Conservation (phyloP, 1,140 invertebrate genomes). For the Drosophila baimaii region DNA sequence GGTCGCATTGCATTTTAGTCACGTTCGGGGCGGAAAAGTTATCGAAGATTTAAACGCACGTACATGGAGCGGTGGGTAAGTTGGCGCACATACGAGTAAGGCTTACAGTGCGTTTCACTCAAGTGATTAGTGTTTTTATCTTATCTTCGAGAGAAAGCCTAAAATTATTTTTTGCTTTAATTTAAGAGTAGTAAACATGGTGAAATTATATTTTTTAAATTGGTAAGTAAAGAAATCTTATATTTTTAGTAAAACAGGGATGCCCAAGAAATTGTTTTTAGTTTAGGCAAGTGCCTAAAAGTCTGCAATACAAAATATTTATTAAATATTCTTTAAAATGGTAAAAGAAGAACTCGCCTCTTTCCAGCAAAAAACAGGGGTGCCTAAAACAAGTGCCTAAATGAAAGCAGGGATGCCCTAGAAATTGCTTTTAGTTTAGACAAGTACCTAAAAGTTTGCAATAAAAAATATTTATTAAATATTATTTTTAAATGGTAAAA, state of each 20-base stretch:
- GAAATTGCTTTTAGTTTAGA: neutral
- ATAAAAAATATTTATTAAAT: neutral
- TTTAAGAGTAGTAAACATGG: neutral
- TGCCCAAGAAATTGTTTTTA: neutral
- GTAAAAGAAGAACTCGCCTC: neutral
- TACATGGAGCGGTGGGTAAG: conserved; percentile 60
- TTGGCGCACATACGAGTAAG: neutral
- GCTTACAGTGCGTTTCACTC: conserved; percentile 25
- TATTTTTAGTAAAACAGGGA: neutral
- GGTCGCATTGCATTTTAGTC: conserved; percentile 76
- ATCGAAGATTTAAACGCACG: conserved; percentile 81
- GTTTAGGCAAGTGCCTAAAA: neutral
- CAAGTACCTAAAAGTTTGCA: neutral
- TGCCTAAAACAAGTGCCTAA: no score
- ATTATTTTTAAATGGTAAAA: neutral
- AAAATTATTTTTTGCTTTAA: neutral
- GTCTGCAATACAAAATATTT: neutral
- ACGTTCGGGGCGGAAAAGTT: conserved; percentile 73
- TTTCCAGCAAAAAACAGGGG: neutral
- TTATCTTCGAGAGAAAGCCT: no score
- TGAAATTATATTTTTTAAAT: neutral
- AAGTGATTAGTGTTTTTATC: no score
- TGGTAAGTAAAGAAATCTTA: neutral
- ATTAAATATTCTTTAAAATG: neutral
- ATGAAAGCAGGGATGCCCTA: neutral